Evolutionary conservation across 2,113 vertebrate species (phyloP), one percentile per base, ranked within the genome.

Genomic region (Chrysemys picta): DNA sequence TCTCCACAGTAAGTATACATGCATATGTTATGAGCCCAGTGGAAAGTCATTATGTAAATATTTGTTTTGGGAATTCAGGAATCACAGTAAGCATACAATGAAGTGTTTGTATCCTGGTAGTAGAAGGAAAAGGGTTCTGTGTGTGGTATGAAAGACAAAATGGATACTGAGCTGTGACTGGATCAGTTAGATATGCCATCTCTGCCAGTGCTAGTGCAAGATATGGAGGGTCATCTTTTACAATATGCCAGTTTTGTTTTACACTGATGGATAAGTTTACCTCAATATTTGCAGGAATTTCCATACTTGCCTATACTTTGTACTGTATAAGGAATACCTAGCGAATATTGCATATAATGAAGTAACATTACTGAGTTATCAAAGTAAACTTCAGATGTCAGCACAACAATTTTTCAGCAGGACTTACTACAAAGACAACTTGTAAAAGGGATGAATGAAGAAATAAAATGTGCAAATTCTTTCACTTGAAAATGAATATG

Each of bases 31-130:
- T 81, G 94, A 0, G 0, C 2, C 0, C 95, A 91, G 87, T 87
- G 80, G 95, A 49, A 95, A 87, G 89, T 81, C 87, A 91, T 87
- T 95, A 85, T 56, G 79, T 79, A 93, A 84, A 84, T 78, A 56
- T 96, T 82, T 93, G 92, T 95, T 83, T 1, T 10, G 81, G 95
- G 84, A 87, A 76, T 85, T 92, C 21, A 2, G 81, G 91, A 90
- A 87, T 35, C 50, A 22, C 24, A 76, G 80, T 53, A 83, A 69
- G 6, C 16, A 38, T 92, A 52, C 89, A 91, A 92, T 90, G 42
- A 52, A 91, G 65, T 76, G 38, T 79, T 76, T 83, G 59, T 0
- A 1, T 45, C 90, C 8, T 80, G 85, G 93, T 22, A 17, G 52
- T 78, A 87, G 92, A 91, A 94, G 79, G 93, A 90, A 93, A 80